Percentiles rank a stretch among this genome's conserved stretches.
Conservation (phyloP, 2,888 invertebrate genomes). For the Euclidia mi region DNA sequence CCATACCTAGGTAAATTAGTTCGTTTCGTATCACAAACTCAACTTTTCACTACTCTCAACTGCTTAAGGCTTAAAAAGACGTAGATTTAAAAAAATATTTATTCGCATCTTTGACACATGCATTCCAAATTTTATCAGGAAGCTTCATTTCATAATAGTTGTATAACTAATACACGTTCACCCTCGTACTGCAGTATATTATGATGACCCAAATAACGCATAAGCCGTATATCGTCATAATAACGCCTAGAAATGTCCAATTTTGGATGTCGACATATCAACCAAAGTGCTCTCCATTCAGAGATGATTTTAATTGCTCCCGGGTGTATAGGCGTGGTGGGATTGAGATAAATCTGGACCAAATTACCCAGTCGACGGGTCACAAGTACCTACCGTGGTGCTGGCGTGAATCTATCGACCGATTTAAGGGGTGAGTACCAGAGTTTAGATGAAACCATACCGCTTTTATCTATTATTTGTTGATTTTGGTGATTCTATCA, state of each 20-base stretch:
- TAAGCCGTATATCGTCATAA: not conserved
- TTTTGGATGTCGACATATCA: slow-evolving; percentile 6
- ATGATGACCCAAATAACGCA: not conserved
- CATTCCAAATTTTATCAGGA: too few species aligned
- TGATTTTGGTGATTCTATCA: too few species aligned
- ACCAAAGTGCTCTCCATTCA: slow-evolving; percentile 18
- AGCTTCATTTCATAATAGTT: too few species aligned
- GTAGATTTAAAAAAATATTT: too few species aligned
- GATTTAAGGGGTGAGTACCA: slow-evolving; percentile 1
- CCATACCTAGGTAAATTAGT: too few species aligned
- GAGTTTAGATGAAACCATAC: not conserved
- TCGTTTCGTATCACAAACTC: too few species aligned
- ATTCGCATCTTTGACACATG: too few species aligned
- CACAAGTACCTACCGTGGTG: slow-evolving; percentile 10
- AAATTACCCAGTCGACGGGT: slow-evolving; percentile 35
- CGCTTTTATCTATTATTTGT: too few species aligned
- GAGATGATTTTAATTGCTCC: slow-evolving; percentile 37
- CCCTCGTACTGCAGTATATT: not conserved
- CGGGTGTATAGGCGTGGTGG: slow-evolving; percentile 19
- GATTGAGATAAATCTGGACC: slow-evolving; percentile 39
- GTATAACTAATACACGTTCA: too few species aligned
- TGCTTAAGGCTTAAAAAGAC: too few species aligned
- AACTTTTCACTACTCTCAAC: too few species aligned
- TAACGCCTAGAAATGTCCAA: not conserved
- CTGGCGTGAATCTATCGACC: slow-evolving; percentile 16